Base-by-base conservation (phyloP, 2,888 invertebrate species). In the Liopterus haemorrhoidalis region DNA sequence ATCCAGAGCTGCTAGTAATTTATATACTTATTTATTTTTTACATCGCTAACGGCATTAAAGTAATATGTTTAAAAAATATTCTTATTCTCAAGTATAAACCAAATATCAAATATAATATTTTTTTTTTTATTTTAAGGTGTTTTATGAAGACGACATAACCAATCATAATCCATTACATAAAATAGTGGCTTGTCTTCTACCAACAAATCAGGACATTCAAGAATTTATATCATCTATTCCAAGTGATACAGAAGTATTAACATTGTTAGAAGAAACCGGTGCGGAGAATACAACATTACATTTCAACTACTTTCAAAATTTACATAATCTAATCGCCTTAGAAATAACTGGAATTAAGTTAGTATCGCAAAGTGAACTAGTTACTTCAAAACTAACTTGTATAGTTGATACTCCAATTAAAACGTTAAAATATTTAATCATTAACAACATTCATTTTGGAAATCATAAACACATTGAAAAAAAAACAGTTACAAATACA, bases 281-380 rank as follows among this genome's bases (percentile, higher is more conserved):
- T 49, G 67, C 69, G 1, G 71, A 67, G n/a, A 66, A 68, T 49
- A 66, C 72, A 48, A 63, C 65, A 14, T 51, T 74, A 5, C 67
- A 65, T 54, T 66, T 70, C n/a, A 63, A 68, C 39, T 64, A 69
- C 41, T 63, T 76, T 33, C 58, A 65, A 43, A 62, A 64, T 46
- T 72, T 77, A 41, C 57, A 66, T 30, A 71, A 76, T 48, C 62
- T 82, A 24, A 65, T 69, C 52, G 76, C 75, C 2, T 60, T 82
- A 31, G 80, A 81, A 58, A 65, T 82, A 35, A 73, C 79, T 48
- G 81, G 81, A 5, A 69, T 65, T 2, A 69, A 68, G 51, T 58
- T 63, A 27, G 52, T 60, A 57, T 57, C 32, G 56, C 58, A 49
- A 53, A 56, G n/a, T n/a, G n/a, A n/a, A n/a, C n/a, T n/a, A n/a